Base-by-base conservation (phyloP, 2,113 vertebrate genomes). In the Zosterops borbonicus region DNA sequence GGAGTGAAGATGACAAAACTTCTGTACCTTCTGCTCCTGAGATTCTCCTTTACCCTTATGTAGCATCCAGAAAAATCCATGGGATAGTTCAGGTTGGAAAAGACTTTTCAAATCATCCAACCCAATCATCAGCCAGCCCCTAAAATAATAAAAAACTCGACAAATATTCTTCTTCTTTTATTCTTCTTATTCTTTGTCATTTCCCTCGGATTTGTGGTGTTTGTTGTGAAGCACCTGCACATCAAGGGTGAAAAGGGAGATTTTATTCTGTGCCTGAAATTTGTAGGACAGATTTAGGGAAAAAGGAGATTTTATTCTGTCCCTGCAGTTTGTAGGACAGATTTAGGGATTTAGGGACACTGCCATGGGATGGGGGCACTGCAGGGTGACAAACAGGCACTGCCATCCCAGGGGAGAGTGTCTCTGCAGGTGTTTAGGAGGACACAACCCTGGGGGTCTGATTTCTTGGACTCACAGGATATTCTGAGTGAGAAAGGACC, bases 351-450 rank as follows among this genome's bases (percentile, higher is more conserved):
- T 41, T 41, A 3, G 24, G n/a, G 42, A 9, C 37, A 9, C 39
- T 29, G 18, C 50, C 20, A 1, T 0, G 20, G 41, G 7, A 22
- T 1, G 0, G 6, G 65, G 74, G 13, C 41, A 15, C 53, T n/a
- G 44, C 2, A 17, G 12, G 8, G 79, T 12, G 79, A 59, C 49
- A 53, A 60, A 50, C 16, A 9, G 49, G 33, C 7, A 4, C 59
- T 25, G 50, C 77, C 71, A n/a, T 5, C 42, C 56, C 16, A 0
- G 33, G 6, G 62, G 21, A 44, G 13, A 17, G 12, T 1, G 50
- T 21, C 52, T 19, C 35, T 52, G 35, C 52, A 73, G 91, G 67
- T 56, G 67, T 37, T 84, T 5, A 4, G 33, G 65, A 44, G 11
- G 5, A 47, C 9, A n/a, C 31, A 64, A 4, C 37, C 27, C 84